Conservation (phyloP, 2,797 vertebrate genomes). For the Scolopax rusticola region DNA sequence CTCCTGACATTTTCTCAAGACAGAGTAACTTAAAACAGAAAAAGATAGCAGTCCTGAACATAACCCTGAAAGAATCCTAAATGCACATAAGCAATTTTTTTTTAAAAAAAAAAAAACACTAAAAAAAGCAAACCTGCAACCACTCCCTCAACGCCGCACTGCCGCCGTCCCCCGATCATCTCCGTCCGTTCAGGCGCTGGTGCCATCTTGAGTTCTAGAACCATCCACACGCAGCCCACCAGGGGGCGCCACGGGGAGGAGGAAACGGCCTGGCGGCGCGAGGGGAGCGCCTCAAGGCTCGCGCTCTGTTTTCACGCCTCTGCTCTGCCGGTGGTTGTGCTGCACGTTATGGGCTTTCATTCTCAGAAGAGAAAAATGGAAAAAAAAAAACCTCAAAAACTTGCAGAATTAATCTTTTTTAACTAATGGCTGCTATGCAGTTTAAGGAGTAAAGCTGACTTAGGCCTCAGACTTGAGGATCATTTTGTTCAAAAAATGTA, state of each 20-base stretch:
- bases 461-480: not conserved
- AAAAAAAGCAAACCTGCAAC: not conserved
- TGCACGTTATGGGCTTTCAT: rapidly evolving
- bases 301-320: rapidly evolving
- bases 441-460: not conserved
- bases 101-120: not conserved
- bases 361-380: not conserved
- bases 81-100: rapidly evolving
- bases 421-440: rapidly evolving
- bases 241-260: too few relatives aligned
- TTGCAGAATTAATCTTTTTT: not conserved
- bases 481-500: not conserved
- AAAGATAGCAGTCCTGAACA: not conserved
- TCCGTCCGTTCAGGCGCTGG: rapidly evolving
- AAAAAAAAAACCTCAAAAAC: too few relatives aligned
- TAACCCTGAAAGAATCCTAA: not conserved
- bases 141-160: rapidly evolving
- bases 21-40: too few relatives aligned
- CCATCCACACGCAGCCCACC: too few relatives aligned
- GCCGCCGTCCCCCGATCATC: rapidly evolving
- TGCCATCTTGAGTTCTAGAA: not conserved
- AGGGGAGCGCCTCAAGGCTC: rapidly evolving
- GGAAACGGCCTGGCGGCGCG: rapidly evolving
- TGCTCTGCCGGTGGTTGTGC: rapidly evolving
- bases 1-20: not conserved